Conservation (phyloP, 2,113 vertebrate species). For the Laticauda laticaudata region DNA sequence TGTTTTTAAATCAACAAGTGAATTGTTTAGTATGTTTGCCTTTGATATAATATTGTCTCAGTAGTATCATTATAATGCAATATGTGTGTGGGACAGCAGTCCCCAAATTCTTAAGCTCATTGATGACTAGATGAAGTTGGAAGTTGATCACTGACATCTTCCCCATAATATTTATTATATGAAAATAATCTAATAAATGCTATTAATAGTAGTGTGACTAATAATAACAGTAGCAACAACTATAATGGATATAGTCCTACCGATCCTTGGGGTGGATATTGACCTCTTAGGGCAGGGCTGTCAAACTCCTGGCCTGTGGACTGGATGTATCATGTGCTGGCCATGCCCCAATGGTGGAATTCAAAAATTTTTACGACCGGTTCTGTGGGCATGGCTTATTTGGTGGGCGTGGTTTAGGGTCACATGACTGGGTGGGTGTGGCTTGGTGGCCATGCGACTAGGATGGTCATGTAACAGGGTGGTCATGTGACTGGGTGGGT, state of each 20-base stretch:
- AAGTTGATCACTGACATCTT: neutral
- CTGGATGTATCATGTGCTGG: no score
- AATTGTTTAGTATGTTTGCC: neutral
- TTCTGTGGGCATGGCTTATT: no score
- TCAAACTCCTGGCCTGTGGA: no score
- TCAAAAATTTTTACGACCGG: no score
- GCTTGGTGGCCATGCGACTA: no score
- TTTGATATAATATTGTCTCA: neutral
- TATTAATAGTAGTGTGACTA: neutral
- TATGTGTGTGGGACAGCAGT: neutral
- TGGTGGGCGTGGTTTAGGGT: no score
- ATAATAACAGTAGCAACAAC: neutral
- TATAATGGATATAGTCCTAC: neutral
- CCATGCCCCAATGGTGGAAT: no score
- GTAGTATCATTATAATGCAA: neutral
- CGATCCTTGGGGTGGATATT: neutral
- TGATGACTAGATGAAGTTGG: neutral
- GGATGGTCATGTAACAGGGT: no score
- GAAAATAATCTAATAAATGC: neutral
- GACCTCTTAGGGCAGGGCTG: neutral
- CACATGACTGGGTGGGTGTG: no score
- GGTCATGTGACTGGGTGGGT: no score
- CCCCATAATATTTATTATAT: neutral
- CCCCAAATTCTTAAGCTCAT: neutral
- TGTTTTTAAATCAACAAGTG: neutral